These are phyloP conservation scores for Baronia brevicornis DNA, from an alignment of 2,888 invertebrate genomes.

Conservation along the genomic window DNA sequence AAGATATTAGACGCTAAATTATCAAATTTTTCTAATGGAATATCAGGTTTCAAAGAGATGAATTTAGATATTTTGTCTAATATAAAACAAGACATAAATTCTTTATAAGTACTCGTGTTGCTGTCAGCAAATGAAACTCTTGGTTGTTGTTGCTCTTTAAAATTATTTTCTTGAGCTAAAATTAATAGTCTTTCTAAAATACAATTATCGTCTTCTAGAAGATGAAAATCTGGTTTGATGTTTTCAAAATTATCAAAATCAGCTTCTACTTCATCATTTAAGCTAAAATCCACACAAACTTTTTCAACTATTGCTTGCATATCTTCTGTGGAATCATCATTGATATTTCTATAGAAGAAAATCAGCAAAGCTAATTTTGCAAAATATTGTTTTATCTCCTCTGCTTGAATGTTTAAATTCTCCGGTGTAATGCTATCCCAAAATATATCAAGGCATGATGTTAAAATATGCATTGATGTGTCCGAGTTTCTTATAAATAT, in stretches of 20 bases:
- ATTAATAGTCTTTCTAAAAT: constrained; percentile 79
- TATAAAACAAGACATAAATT: constrained; percentile 74
- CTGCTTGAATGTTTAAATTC: constrained; percentile 28
- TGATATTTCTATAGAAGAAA: constrained; percentile 50
- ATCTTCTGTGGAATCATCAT: constrained; percentile 44
- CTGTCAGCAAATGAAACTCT: constrained; percentile 77
- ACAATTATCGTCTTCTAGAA: constrained; percentile 75
- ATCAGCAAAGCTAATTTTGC: constrained; percentile 46
- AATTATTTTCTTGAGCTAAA: constrained; percentile 67
- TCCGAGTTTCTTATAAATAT: constrained; percentile 80
- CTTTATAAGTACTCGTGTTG: constrained; percentile 62
- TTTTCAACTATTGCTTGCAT: constrained; percentile 40
- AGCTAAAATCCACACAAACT: constrained; percentile 31
- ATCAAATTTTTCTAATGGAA: constrained; percentile 40
- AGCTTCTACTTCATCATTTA: constrained; percentile 20
- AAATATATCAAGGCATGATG: constrained; percentile 66
- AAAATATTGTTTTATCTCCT: constrained; percentile 46
- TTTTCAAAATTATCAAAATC: constrained; percentile 17
- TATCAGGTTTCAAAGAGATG: constrained; percentile 41
- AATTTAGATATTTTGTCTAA: constrained; percentile 45
- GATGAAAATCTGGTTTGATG: constrained; percentile 33
- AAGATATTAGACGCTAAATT: constrained; percentile 47
- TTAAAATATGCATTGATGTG: constrained; percentile 76
- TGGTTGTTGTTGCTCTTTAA: constrained; percentile 50
- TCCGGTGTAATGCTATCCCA: constrained; percentile 44